Base-by-base conservation (phyloP, 2,113 vertebrate species). In the Anser brachyrhynchus region DNA sequence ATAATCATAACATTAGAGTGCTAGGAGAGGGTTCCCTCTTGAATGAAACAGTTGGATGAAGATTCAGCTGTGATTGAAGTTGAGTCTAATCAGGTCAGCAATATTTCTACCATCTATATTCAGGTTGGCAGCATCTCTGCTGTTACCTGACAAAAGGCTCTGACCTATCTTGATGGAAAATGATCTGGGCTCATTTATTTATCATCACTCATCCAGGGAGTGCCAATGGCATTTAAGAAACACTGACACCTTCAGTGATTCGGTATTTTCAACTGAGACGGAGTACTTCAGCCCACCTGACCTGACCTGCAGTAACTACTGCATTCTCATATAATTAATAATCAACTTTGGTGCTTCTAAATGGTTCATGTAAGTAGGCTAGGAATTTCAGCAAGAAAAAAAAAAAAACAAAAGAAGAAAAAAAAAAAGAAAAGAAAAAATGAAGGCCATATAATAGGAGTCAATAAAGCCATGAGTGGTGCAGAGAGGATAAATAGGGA, bases 111-210 rank as follows among this genome's bases (percentile, higher is more conserved):
- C 41, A 46, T 71, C 65, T 92, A 14, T 66, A 84, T 49, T 80
- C 51, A 67, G 21, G 17, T 5, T 87, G 51, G 13, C 51, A 93
- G 20, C 70, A 64, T 66, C 21, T 90, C 35, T 91, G 22, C 54
- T 49, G 28, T 76, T 92, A 76, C 26, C 28, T 70, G 69, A 74
- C 65, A 74, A 41, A 81, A 77, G 26, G 15, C 13, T 62, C 39
- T 91, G 61, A 81, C 73, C 55, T 84, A 3, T 59, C 73, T 67
- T 84, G 76, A 86, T 58, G 51, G 69, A 93, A 94, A 92, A 77
- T 89, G 5, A 80, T 80, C 22, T 49, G 33, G 29, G 43, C 5
- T 77, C 59, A 31, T 93, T 92, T 77, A 73, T 84, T 77, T 89
- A 70, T 84, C 18, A 49, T 28, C 44, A 4, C 4, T 54, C 11